phyloP scores from a whole-genome alignment of 1,140 invertebrate species.

The Anastrepha ludens region DNA sequence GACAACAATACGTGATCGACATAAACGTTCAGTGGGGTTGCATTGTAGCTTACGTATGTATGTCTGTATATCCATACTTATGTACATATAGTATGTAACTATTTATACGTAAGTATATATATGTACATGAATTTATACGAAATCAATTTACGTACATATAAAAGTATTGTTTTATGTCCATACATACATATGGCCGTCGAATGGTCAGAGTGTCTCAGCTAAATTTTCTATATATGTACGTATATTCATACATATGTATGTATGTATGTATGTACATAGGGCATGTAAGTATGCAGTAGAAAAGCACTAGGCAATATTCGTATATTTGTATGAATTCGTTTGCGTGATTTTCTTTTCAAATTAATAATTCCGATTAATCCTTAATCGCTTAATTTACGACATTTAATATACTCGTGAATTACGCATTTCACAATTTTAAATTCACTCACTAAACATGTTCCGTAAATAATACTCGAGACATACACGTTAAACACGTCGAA shows the following conservation, averaged over 20 bases:
- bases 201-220: background rate
- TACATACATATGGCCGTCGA: background rate
- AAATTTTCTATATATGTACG: conserved; percentile 4
- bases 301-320: background rate
- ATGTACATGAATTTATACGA: background rate
- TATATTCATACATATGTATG: conserved; percentile 30
- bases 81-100: background rate
- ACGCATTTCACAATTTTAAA: background rate
- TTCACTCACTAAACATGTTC: background rate
- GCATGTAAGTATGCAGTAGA: background rate
- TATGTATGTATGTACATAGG: background rate
- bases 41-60: too few relatives aligned
- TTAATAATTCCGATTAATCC: background rate
- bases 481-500: background rate
- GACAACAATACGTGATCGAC: conserved; percentile 4
- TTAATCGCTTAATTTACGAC: background rate
- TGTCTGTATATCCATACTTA: too few relatives aligned
- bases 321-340: background rate
- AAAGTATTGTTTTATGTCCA: background rate
- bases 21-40: background rate
- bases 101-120: background rate
- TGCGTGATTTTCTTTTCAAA: background rate
- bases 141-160: background rate
- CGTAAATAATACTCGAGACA: background rate
- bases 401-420: background rate